phyloP scores from a whole-genome alignment of 2,113 vertebrate genomes.

The Crotalus tigris region DNA sequence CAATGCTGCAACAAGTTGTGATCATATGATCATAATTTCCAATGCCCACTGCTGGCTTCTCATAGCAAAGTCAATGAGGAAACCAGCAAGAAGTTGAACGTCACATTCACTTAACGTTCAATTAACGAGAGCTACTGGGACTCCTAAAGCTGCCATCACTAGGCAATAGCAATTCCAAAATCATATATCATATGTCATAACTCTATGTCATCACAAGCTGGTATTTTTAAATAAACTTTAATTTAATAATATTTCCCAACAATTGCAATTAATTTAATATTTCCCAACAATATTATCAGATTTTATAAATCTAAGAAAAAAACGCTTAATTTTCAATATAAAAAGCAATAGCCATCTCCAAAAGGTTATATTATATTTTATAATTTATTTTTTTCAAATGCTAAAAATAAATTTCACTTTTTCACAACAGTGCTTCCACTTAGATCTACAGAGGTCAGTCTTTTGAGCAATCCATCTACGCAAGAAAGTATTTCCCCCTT shows the following conservation, averaged over 20 bases:
- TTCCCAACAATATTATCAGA: background rate
- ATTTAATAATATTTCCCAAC: background rate
- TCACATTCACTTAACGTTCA: background rate
- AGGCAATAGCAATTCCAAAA: background rate
- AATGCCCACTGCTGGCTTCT: background rate
- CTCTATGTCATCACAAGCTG: background rate
- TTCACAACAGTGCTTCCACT: background rate
- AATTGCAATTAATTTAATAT: background rate
- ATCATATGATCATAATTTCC: background rate
- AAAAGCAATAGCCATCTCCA: background rate
- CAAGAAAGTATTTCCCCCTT: background rate
- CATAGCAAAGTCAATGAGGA: background rate
- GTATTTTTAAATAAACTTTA: background rate
- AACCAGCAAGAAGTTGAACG: background rate
- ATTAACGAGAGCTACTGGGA: background rate
- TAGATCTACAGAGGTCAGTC: background rate
- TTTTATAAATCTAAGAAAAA: background rate
- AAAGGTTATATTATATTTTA: background rate
- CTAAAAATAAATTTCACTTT: background rate
- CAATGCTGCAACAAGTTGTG: background rate
- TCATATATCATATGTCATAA: no score
- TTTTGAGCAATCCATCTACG: background rate
- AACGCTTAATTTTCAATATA: background rate
- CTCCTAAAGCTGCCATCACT: background rate
- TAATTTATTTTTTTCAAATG: background rate